Conservation (phyloP, 2,888 invertebrate species). For the Rhimphoctona megacephalus region DNA sequence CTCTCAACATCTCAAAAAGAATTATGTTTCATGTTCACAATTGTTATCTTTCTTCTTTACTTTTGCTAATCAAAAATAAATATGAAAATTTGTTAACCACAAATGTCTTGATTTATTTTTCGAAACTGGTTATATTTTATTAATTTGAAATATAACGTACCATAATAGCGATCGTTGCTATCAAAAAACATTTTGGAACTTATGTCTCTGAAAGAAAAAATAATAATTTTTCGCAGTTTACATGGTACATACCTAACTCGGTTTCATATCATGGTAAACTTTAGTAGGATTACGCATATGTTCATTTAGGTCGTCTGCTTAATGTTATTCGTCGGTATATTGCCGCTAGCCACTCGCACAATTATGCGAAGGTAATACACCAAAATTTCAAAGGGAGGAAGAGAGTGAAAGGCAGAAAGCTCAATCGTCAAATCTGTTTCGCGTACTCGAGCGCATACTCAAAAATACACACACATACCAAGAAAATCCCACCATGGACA, state of each 20-base stretch:
- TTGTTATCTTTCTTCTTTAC: too few species aligned
- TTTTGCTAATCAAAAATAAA: too few species aligned
- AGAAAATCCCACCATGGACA: slow-evolving; percentile 43
- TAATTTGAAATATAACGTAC: too few species aligned
- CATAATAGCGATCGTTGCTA: too few species aligned
- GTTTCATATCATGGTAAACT: neutral
- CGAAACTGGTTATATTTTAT: too few species aligned
- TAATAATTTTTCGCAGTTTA: too few species aligned
- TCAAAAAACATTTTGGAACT: too few species aligned
- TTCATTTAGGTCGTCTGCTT: neutral
- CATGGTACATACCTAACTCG: neutral
- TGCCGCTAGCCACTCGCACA: neutral
- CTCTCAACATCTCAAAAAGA: too few species aligned
- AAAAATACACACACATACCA: slow-evolving; percentile 4
- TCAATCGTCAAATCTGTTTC: slow-evolving; percentile 21
- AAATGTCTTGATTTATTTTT: too few species aligned
- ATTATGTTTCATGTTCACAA: too few species aligned
- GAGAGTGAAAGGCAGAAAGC: slow-evolving; percentile 5
- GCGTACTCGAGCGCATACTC: neutral
- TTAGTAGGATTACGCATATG: neutral
- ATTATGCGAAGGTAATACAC: slow-evolving; percentile 15
- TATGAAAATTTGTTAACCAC: too few species aligned
- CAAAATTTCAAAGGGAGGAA: neutral
- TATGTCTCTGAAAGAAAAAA: too few species aligned
- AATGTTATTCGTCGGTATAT: slow-evolving; percentile 9